Percentiles rank a stretch among this genome's conserved stretches.
phyloP scores from a whole-genome alignment of 2,113 vertebrate species.

The Zosterops japonicus region DNA sequence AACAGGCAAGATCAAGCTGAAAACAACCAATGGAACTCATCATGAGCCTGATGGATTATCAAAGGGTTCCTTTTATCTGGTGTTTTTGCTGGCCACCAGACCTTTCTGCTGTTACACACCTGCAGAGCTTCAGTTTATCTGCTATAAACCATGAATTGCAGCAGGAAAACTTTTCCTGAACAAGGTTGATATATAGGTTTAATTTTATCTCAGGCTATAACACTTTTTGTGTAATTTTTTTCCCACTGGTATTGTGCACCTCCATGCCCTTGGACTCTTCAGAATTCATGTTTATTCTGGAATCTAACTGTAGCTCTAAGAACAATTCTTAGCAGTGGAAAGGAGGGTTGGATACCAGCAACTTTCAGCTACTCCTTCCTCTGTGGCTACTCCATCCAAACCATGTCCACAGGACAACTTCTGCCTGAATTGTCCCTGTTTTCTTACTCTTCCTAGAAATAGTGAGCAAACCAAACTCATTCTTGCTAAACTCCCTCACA shows the following conservation, averaged over 20 bases:
- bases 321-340: neutral
- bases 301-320: neutral
- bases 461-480: neutral
- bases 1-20: neutral
- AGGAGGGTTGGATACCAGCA: neutral
- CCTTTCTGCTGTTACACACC: neutral
- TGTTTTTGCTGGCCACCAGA: neutral
- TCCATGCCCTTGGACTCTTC: neutral
- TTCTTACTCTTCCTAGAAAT: neutral
- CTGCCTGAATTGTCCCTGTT: neutral
- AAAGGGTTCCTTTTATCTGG: neutral
- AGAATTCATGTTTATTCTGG: neutral
- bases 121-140: neutral
- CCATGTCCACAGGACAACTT: neutral
- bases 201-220: neutral
- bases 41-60: neutral
- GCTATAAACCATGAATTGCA: neutral
- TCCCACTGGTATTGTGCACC: neutral
- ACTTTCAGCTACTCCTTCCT: neutral
- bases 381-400: neutral
- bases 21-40: neutral
- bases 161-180: neutral
- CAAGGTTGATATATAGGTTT: neutral
- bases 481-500: rapidly evolving
- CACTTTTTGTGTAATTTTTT: neutral